These are phyloP conservation scores for Phania funesta DNA, from an alignment of 2,888 invertebrate genomes.

Conservation along the genomic window DNA sequence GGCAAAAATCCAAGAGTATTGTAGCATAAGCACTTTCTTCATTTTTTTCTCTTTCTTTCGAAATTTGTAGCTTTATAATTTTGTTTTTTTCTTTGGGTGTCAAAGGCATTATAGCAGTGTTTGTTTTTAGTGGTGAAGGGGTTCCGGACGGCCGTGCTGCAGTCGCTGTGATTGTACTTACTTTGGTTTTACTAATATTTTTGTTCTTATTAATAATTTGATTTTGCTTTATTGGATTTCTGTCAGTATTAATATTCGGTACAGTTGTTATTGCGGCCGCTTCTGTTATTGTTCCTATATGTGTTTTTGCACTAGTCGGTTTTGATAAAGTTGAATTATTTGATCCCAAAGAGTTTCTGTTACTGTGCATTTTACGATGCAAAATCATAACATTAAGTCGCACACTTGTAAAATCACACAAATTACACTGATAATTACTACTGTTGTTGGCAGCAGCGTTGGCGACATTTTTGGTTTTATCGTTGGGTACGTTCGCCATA, in stretches of 20 bases:
- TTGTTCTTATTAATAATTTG: slow-evolving; percentile 10
- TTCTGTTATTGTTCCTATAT: not conserved
- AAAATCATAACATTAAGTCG: slow-evolving; percentile 87
- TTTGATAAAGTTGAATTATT: not conserved
- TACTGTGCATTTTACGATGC: slow-evolving; percentile 86
- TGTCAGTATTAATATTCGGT: too few relatives aligned
- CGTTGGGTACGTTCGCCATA: slow-evolving; percentile 11
- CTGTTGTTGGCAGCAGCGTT: slow-evolving; percentile 16
- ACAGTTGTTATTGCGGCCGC: not conserved
- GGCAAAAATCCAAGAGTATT: slow-evolving; percentile 44
- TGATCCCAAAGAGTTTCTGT: slow-evolving; percentile 70
- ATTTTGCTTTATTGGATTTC: slow-evolving; percentile 34
- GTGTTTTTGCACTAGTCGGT: not conserved
- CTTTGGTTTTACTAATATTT: slow-evolving; percentile 52
- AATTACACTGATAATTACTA: slow-evolving; percentile 82
- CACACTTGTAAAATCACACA: slow-evolving; percentile 85
- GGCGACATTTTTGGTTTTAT: slow-evolving; percentile 49
- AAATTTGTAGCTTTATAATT: not conserved
- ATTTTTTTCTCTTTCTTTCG: slow-evolving; percentile 31
- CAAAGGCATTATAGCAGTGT: not conserved
- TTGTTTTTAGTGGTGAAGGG: not conserved
- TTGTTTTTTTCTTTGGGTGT: slow-evolving; percentile 13
- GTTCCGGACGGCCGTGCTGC: not conserved
- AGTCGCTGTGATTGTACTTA: slow-evolving; percentile 5
- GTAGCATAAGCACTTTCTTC: slow-evolving; percentile 36